Percentiles rank a stretch among this genome's conserved stretches.
phyloP scores from a whole-genome alignment of 2,888 invertebrate species.

The Cryptophagus acutangulus region DNA sequence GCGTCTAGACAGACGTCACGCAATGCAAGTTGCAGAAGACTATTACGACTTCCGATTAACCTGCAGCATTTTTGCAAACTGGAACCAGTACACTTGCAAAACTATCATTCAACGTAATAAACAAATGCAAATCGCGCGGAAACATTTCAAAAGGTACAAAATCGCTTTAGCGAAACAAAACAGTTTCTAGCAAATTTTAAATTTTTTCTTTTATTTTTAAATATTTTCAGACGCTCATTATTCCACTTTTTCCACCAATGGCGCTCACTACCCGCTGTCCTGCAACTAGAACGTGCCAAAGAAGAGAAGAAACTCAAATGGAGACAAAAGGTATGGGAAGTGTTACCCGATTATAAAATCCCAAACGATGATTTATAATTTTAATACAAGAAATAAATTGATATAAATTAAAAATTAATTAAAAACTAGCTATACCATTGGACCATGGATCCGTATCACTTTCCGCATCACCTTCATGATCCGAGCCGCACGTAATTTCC shows the following conservation, averaged over 20 bases:
- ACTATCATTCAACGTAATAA: slow-evolving; percentile 32
- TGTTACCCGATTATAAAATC: slow-evolving; percentile 65
- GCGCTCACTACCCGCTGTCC: slow-evolving; percentile 61
- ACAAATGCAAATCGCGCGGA: slow-evolving; percentile 42
- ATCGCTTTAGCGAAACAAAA: not conserved
- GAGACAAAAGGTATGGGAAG: slow-evolving; percentile 66
- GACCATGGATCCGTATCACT: slow-evolving; percentile 46
- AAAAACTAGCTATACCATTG: too few species aligned
- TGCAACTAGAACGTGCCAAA: slow-evolving; percentile 61
- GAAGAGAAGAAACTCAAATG: slow-evolving; percentile 64
- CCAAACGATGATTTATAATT: slow-evolving; percentile 23
- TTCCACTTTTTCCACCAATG: slow-evolving; percentile 53
- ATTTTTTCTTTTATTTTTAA: too few species aligned
- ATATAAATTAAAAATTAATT: too few species aligned
- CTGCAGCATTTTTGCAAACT: slow-evolving; percentile 36
- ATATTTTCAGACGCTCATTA: slow-evolving; percentile 39
- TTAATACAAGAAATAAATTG: too few species aligned
- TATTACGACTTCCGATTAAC: slow-evolving; percentile 56
- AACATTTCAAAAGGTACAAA: slow-evolving; percentile 51
- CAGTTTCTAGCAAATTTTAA: not conserved
- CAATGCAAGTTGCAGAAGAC: slow-evolving; percentile 67
- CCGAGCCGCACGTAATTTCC: slow-evolving; percentile 48
- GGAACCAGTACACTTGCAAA: slow-evolving; percentile 35
- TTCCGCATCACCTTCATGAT: slow-evolving; percentile 42
- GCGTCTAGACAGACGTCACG: slow-evolving; percentile 49